phyloP scores from a whole-genome alignment of 2,797 vertebrate species.

The Acridotheres tristis region DNA sequence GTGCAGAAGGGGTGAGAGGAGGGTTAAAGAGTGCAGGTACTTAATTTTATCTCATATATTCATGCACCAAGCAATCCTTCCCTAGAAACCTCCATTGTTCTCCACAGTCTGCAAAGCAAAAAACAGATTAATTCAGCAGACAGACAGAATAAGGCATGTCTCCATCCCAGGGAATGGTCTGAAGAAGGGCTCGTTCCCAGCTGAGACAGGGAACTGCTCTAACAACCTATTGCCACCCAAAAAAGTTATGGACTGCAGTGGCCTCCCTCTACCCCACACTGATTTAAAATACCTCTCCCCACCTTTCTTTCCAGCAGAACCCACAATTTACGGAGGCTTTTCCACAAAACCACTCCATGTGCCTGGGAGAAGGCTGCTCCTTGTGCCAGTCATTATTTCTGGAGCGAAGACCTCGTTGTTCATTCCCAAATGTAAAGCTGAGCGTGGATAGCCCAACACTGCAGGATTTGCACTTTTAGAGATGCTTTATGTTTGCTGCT shows the following conservation, averaged over 20 bases:
- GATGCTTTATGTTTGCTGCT: background rate
- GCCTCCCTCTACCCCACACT: background rate
- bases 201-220: background rate
- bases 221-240: background rate
- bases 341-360: background rate
- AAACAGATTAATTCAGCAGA: background rate
- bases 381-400: background rate
- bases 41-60: background rate
- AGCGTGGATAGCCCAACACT: background rate
- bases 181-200: background rate
- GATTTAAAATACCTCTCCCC: background rate
- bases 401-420: background rate
- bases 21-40: background rate
- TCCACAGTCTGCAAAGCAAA: background rate
- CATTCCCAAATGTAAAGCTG: background rate
- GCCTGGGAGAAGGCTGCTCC: background rate
- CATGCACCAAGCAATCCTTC: fast-evolving
- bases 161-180: background rate
- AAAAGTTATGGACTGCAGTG: background rate
- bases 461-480: background rate
- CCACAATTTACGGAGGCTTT: background rate
- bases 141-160: background rate
- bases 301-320: background rate
- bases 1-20: background rate
- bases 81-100: background rate